Evolutionary conservation across 1,140 invertebrate species (phyloP).

Genomic region (Lepidurus arcticus): DNA sequence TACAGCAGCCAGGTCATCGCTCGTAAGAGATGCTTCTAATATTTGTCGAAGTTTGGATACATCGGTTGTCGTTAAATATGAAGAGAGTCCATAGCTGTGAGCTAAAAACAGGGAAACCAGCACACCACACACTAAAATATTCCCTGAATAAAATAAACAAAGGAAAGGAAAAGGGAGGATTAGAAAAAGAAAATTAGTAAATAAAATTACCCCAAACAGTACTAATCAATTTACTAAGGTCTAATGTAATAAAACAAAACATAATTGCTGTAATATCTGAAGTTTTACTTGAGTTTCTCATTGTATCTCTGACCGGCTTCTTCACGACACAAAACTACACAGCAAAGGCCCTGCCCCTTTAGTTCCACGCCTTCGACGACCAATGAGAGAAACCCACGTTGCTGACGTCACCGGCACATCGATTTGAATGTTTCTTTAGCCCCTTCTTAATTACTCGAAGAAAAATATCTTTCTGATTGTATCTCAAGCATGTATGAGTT

Average conservation of each 20-base stretch:
- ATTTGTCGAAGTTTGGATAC: constrained; percentile 24
- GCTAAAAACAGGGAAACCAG: constrained; percentile 21
- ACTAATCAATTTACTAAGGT: neutral
- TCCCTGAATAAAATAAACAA: neutral
- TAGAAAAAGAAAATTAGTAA: too few species aligned
- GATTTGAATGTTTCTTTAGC: neutral
- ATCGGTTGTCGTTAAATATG: constrained; percentile 27
- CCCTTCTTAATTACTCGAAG: neutral
- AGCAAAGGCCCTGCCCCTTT: neutral
- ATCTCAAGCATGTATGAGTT: neutral
- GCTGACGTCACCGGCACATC: neutral
- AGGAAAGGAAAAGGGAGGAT: too few species aligned
- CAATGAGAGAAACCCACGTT: neutral
- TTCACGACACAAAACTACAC: constrained; percentile 18
- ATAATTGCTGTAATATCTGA: neutral
- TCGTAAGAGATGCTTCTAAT: constrained; percentile 20
- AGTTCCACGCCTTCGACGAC: neutral
- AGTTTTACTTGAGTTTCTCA: neutral
- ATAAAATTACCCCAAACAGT: neutral
- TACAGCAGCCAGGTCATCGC: constrained; percentile 26
- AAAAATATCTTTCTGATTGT: neutral
- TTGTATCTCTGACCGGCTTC: constrained; percentile 12
- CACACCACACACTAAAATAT: constrained; percentile 11
- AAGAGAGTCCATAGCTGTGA: constrained; percentile 27
- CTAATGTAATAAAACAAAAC: neutral